Evolutionary conservation across 2,888 invertebrate species (phyloP), one percentile per base, ranked within the genome.

Genomic region (Mechanitis messenoides): DNA sequence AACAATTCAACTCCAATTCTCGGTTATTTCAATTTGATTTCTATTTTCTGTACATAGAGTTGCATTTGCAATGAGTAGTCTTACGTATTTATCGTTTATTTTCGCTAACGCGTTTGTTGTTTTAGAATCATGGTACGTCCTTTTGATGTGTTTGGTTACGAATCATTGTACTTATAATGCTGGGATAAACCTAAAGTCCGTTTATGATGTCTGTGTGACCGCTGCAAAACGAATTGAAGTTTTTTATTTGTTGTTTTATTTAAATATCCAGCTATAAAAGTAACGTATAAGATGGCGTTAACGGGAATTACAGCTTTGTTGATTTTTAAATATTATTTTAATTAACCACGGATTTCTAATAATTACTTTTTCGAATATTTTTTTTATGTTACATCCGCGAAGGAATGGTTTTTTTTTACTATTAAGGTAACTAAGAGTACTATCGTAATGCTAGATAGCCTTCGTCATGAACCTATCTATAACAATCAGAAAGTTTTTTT

Each of bases 121-220:
- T 77, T 78, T 75, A 76, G 80, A 81, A 83, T 81, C 77, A 78
- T 76, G 74, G 71, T 73, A 72, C 74, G 83, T 82, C 20, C 20
- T 20, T 83, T 85, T 85, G 83, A 84, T 83, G 84, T 80, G 77
- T 74, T 74, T 76, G 77, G 74, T 75, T 79, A 76, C 77, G 75
- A 75, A 78, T 80, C 82, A 82, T 84, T 83, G 81, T 81, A 62
- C 80, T 83, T 83, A 82, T 81, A 83, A 85, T 83, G 83, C 82
- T 75, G 71, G 79, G 83, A 84, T 83, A 72, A 83, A 81, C 75
- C 80, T 80, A 82, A 85, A 87, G 79, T 80, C 79, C 74, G 78
- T 84, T 86, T 85, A 86, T 78, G 81, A 77, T 75, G 77, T 78
- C 82, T 83, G 80, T 81, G 84, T 83, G 81, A 79, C 83, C 79